Evolutionary conservation across 2,797 vertebrate species (phyloP), one percentile per base, ranked within the genome.

Genomic region (Lateolabrax maculatus): DNA sequence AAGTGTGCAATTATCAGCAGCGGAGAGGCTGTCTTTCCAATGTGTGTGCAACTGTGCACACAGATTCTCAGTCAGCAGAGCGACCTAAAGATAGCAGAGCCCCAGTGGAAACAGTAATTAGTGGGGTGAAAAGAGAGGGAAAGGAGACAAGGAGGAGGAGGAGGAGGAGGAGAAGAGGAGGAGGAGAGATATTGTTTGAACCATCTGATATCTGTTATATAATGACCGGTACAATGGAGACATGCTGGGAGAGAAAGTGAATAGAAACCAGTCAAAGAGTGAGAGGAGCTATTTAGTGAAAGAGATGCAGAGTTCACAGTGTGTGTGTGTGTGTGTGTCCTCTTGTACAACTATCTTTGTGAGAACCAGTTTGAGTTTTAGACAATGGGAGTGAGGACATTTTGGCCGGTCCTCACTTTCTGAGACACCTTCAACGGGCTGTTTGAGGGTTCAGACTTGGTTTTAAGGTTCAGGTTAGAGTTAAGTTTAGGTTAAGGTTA

Each of bases 11-110:
- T 90, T 89, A 91, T 85, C 80, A 89, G 75, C 56, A 77, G 66
- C 1, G 16, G 57, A 78, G 46, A 80, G 67, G 63, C 79, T 78
- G 61, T 74, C 63, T 84, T 72, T 80, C 82, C 49, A 39, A 19
- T 36, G 62, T 71, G 71, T 85, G 67, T 75, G 77, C 62, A 64
- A 69, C 29, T 76, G 66, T 55, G 60, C 76, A 73, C 72, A 71
- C 70, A 79, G 80, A 77, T 71, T 85, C 78, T 84, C 89, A 83
- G 87, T 87, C 87, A 89, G 85, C 85, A 83, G 85, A 90, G 89
- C 58, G 63, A 85, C 82, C 92, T 93, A 94, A 94, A 94, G 92
- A 94, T 95, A 94, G 88, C 88, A 86, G 84, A 86, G 89, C 79
- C 92, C 84, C 85, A 84, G 87, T 93, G 90, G 92, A 93, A 93